Evolutionary conservation across 2,888 invertebrate genomes (phyloP).

Genomic region (Xestia c-nigrum): DNA sequence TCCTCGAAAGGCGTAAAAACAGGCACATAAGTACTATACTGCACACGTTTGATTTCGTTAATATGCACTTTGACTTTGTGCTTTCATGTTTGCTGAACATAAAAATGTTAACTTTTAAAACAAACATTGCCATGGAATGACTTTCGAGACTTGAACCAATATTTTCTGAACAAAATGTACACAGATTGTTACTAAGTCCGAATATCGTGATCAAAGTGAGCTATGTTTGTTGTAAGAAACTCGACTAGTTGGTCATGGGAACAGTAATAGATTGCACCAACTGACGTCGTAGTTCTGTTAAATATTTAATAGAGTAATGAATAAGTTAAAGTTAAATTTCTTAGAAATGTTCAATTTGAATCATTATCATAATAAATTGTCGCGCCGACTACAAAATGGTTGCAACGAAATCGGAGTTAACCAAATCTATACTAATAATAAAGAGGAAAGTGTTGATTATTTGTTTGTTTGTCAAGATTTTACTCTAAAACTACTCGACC

Average conservation of each 20-base stretch:
- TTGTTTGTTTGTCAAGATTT: too few relatives aligned
- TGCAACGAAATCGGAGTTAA: too few relatives aligned
- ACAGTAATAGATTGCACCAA: constrained; percentile 16
- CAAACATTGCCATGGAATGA: constrained; percentile 14
- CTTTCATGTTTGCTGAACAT: constrained; percentile 28
- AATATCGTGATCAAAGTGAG: constrained; percentile 3
- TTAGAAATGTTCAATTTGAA: not conserved
- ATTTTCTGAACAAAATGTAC: constrained; percentile 16
- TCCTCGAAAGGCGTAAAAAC: constrained; percentile 1
- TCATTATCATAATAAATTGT: too few relatives aligned
- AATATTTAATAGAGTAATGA: constrained; percentile 23
- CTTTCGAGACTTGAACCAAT: constrained; percentile 29
- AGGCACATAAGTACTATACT: not conserved
- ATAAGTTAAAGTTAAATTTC: constrained; percentile 14
- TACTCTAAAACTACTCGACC: too few relatives aligned
- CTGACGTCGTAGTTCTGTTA: constrained; percentile 7
- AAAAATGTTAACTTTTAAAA: constrained; percentile 29
- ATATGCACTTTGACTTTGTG: constrained; percentile 15
- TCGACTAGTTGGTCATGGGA: constrained; percentile 35
- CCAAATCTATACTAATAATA: too few relatives aligned
- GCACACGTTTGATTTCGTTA: constrained; percentile 7
- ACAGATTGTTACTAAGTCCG: constrained; percentile 9
- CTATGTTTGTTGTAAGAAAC: constrained; percentile 19
- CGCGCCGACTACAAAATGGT: too few relatives aligned
- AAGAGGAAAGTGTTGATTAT: too few relatives aligned